Evolutionary conservation across 2,888 invertebrate species (phyloP).

Genomic region (Thereva nobilitata): DNA sequence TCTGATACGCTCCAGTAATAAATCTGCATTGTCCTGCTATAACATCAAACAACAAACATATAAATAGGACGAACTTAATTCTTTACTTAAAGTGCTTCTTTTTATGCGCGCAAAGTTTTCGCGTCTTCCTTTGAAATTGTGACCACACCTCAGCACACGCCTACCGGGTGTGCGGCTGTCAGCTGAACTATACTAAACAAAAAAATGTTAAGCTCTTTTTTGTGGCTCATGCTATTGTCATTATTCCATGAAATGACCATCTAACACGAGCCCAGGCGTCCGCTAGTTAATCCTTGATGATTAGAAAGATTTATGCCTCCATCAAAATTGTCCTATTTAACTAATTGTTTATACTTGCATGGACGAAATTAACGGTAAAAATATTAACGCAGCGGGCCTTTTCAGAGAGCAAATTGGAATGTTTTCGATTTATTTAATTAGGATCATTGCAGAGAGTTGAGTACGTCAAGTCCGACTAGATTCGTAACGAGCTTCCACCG

Average conservation of each 20-base stretch:
- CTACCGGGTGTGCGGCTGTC: background rate
- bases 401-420: background rate
- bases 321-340: conserved; percentile 9
- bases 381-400: background rate
- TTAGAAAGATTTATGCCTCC: conserved; percentile 31
- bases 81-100: conserved; percentile 25
- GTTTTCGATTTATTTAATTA: background rate
- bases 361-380: conserved; percentile 18
- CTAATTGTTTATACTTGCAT: conserved; percentile 5
- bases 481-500: background rate
- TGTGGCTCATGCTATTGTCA: conserved; percentile 18
- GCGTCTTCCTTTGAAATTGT: background rate
- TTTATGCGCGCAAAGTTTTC: conserved; percentile 6
- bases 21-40: conserved; percentile 27
- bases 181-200: conserved; percentile 8
- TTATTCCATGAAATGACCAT: conserved; percentile 25
- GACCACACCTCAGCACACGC: background rate
- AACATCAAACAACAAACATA: conserved; percentile 8
- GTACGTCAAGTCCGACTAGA: background rate
- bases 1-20: conserved; percentile 25
- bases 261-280: conserved; percentile 14
- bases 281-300: conserved; percentile 26
- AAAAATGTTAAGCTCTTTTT: conserved; percentile 24
- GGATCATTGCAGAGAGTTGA: background rate
- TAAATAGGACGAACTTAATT: conserved; percentile 25